These are phyloP conservation scores for Laspeyria flexula DNA, from an alignment of 2,888 invertebrate species.

Conservation along the genomic window DNA sequence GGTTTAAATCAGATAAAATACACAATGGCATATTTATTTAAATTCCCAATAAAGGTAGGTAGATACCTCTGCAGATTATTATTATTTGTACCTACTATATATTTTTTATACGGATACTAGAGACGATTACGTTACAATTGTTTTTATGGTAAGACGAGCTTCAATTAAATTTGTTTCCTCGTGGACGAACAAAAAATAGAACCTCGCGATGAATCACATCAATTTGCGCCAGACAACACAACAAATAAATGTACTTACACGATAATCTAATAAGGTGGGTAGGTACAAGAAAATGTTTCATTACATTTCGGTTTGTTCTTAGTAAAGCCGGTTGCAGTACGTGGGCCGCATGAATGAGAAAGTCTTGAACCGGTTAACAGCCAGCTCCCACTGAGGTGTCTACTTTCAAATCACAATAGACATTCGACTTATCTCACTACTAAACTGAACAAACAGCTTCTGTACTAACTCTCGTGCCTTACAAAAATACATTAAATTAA, in stretches of 20 bases:
- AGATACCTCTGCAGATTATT: not conserved
- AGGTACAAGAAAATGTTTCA: conserved; percentile 51
- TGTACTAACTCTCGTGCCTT: conserved; percentile 44
- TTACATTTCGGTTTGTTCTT: conserved; percentile 53
- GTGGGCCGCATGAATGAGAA: conserved; percentile 82
- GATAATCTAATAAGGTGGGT: conserved; percentile 52
- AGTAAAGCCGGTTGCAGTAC: conserved; percentile 54
- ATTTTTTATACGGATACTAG: conserved; percentile 11
- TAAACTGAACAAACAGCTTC: conserved; percentile 60
- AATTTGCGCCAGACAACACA: conserved; percentile 37
- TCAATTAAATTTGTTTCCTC: conserved; percentile 6
- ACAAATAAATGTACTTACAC: conserved; percentile 33
- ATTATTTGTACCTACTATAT: not conserved
- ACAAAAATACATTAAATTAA: conserved; percentile 23
- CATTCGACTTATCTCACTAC: conserved; percentile 62
- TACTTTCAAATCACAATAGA: conserved; percentile 85
- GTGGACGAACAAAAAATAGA: conserved; percentile 20
- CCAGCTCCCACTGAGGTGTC: conserved; percentile 71
- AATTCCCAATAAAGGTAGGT: conserved; percentile 9
- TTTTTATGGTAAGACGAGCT: conserved; percentile 7
- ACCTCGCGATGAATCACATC: conserved; percentile 29
- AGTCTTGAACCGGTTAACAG: conserved; percentile 79
- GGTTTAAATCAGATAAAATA: conserved; percentile 39
- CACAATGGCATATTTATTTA: conserved; percentile 40
- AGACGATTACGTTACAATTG: conserved; percentile 11